Evolutionary conservation across 2,113 vertebrate species (phyloP), one percentile per base, ranked within the genome.

Genomic region (Erythrocercus mccallii): DNA sequence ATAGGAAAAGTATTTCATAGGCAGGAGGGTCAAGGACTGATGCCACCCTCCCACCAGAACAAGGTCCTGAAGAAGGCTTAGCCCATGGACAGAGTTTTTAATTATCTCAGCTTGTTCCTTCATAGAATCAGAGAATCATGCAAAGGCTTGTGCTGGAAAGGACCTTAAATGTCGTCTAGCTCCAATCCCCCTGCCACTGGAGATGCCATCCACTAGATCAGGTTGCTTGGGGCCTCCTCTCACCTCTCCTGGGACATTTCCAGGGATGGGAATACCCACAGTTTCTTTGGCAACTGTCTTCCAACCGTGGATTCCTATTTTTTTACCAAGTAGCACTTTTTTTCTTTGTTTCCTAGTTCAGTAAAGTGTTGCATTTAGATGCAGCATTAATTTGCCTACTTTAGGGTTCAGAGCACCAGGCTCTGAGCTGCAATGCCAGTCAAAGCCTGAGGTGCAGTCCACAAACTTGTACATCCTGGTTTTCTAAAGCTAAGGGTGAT

Each of bases 131-230:
- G 28, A 31, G 28, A 45, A n/a, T 47, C 38, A 45, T 38, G 5
- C 20, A 53, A 40, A 68, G 30, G 9, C 16, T 82, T 68, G 6
- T 45, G 9, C 31, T 61, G 30, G n/a, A 54, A 69, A 38, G 53
- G 45, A n/a, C 16, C 19, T 24, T 53, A 25, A 47, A 30, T 20
- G 10, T 47, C 24, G 15, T 30, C 2, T 8, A 18, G 28, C 4
- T 53, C 20, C 9, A 54, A 40, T 40, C 12, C 2, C 11, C 11
- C 54, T 40, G 54, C 6, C n/a, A n/a, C 0, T 0, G 7, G 6
- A 30, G 40, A 30, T 74, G 45, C 20, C 24, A 45, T 21, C 4
- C 16, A 31, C 24, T 35, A 31, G n/a, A 25, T 47, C 28, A 40
- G 24, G n/a, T 60, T 40, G 3, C 28, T 8, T 45, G 62, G n/a